Conservation (phyloP, 1,140 invertebrate genomes). For the Scaptomyza hsui region DNA sequence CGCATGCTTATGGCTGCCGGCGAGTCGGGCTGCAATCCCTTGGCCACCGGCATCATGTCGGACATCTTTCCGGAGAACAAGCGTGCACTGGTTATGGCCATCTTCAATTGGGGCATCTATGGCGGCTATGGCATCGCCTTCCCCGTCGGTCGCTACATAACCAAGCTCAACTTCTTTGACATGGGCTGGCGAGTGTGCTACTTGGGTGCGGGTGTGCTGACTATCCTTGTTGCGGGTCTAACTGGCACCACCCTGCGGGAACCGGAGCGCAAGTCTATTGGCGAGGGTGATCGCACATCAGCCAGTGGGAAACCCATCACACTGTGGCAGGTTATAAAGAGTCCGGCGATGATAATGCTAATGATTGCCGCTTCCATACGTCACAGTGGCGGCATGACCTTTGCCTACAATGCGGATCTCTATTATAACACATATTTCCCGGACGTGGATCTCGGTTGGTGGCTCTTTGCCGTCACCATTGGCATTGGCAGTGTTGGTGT, state of each 20-base stretch:
- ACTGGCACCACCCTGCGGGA: conserved; percentile 92
- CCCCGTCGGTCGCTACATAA: conserved; percentile 94
- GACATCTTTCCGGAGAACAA: conserved; percentile 93
- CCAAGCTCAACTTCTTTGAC: conserved; percentile 90
- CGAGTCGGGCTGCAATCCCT: conserved; percentile 95
- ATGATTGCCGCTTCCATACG: conserved; percentile 94
- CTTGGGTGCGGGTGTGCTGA: conserved; percentile 92
- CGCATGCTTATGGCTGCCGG: conserved; percentile 94
- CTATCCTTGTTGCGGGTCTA: conserved; percentile 89
- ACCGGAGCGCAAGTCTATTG: conserved; percentile 89
- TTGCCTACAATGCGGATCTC: conserved; percentile 95
- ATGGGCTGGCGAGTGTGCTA: conserved; percentile 95
- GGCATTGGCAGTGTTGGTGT: conserved; percentile 94
- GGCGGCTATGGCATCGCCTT: conserved; percentile 96
- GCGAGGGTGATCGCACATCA: conserved; percentile 86
- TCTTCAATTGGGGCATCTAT: conserved; percentile 98
- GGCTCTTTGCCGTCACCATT: conserved; percentile 94
- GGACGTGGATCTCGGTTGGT: conserved; percentile 93
- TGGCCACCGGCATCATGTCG: conserved; percentile 93
- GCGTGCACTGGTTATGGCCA: conserved; percentile 94
- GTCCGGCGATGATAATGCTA: conserved; percentile 91
- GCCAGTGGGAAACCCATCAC: conserved; percentile 85
- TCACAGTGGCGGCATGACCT: conserved; percentile 95
- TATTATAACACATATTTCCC: conserved; percentile 95
- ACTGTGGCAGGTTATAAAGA: conserved; percentile 90